Base-by-base conservation (phyloP, 2,797 vertebrate genomes). In the Microcaecilia unicolor region DNA sequence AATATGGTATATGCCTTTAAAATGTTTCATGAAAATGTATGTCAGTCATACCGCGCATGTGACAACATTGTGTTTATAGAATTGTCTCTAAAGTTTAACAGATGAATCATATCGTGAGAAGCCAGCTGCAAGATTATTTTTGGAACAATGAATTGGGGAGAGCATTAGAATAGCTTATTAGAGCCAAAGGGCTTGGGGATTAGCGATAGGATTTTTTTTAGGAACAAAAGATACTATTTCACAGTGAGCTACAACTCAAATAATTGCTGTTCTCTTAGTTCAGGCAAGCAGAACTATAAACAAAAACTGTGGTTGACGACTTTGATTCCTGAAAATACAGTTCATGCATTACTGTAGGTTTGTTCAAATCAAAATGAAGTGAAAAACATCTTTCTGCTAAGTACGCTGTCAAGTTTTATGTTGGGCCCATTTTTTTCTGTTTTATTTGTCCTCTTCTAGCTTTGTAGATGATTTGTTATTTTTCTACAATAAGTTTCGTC, bases 101-200 rank as follows among this genome's bases (percentile, higher is more conserved):
- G 19, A 34, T 41, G 31, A 71, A 66, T 70, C 34, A 11, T 61
- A 61, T 70, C 57, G 30, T 3, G 5, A 59, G 47, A 47, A 34
- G 48, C 25, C 55, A 74, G 44, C 51, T 48, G 41, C 58, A 61
- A 74, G 61, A 76, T 71, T 74, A 67, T 63, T 80, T 64, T 51
- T 44, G 50, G 27, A 51, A 65, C 50, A 36, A 55, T 23, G 39
- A 69, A 70, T 62, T 61, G 35, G 51, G 53, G 56, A 21, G 37
- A 58, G 43, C 34, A 65, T 56, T 39, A 58, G 39, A 67, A 35
- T 45, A 48, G 34, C 59, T 67, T 68, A 53, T 61, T 46, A 5
- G n/a, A 70, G 35, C 32, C 43, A 28, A 53, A 57, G 41, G 44
- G 31, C 25, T 15, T 37, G 34, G 37, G 17, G 43, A 50, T 48